phyloP scores from a whole-genome alignment of 1,140 invertebrate species.

The Heliconius hewitsoni region DNA sequence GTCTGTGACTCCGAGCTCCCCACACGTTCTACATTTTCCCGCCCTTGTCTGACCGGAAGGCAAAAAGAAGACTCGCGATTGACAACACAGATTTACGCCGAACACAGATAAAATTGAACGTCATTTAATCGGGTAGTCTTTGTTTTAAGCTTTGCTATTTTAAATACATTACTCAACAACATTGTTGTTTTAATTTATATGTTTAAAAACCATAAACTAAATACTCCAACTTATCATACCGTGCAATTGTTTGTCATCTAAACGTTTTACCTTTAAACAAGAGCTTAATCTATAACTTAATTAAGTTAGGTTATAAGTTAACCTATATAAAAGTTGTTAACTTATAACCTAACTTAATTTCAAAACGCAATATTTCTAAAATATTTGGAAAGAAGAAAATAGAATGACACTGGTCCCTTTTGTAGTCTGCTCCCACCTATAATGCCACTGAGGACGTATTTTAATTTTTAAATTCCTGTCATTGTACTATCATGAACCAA shows the following conservation, averaged over 20 bases:
- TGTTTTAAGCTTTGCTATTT: not conserved
- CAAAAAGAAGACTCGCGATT: slow-evolving; percentile 67
- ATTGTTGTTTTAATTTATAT: not conserved
- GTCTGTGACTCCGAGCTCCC: slow-evolving; percentile 58
- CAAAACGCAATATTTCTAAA: no score
- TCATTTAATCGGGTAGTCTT: not conserved
- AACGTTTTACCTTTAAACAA: no score
- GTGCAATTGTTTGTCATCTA: not conserved
- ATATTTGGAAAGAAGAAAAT: no score
- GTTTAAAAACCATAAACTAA: not conserved
- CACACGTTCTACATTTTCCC: slow-evolving; percentile 70
- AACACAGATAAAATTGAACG: slow-evolving; percentile 12
- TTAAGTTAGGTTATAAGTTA: no score
- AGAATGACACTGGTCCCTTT: no score
- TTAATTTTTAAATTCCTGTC: no score
- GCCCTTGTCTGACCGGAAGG: slow-evolving; percentile 68
- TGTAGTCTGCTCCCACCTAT: no score
- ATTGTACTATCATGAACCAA: not conserved
- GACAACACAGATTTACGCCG: slow-evolving; percentile 46
- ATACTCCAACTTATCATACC: not conserved
- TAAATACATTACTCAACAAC: not conserved
- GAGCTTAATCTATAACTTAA: no score
- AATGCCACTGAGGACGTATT: no score
- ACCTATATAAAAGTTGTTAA: no score
- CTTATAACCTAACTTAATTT: no score